A percentile compares a stretch with the other conserved stretches of the same genome.
Evolutionary conservation across 2,113 vertebrate species (phyloP).

Genomic region (Lontra canadensis): DNA sequence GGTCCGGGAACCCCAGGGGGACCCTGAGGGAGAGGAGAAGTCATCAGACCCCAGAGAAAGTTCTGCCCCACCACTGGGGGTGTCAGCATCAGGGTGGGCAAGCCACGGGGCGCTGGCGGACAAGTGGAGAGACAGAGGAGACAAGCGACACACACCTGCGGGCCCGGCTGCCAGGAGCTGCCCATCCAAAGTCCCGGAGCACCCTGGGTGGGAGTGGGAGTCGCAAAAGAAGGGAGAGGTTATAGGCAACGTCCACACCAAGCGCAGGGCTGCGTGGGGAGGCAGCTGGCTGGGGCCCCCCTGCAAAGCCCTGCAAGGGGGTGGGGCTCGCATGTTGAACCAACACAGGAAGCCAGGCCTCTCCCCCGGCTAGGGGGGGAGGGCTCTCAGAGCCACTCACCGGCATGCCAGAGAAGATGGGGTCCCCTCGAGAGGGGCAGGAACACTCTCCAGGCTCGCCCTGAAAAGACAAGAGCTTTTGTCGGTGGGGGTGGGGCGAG

Average conservation of each 20-base stretch:
- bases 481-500: background rate
- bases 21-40: conserved; percentile 84
- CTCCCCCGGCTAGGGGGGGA: background rate
- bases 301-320: conserved; percentile 16
- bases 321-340: background rate
- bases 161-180: conserved; percentile 90
- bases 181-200: conserved; percentile 90
- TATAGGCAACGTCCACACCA: conserved; percentile 65
- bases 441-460: conserved; percentile 92
- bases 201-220: conserved; percentile 87
- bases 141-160: conserved; percentile 89
- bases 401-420: conserved; percentile 87
- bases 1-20: conserved; percentile 94
- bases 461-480: conserved; percentile 81
- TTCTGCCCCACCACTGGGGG: background rate
- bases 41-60: conserved; percentile 10
- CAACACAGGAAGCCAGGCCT: conserved; percentile 41
- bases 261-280: conserved; percentile 61
- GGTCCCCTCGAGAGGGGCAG: conserved; percentile 85
- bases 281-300: conserved; percentile 20
- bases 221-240: conserved; percentile 78
- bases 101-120: background rate
- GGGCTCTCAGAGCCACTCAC: conserved; percentile 84
- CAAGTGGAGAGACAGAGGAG: conserved; percentile 33
- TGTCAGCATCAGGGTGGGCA: background rate